These are phyloP conservation scores for Rhagium mordax DNA, from an alignment of 2,888 invertebrate genomes.

Conservation along the genomic window DNA sequence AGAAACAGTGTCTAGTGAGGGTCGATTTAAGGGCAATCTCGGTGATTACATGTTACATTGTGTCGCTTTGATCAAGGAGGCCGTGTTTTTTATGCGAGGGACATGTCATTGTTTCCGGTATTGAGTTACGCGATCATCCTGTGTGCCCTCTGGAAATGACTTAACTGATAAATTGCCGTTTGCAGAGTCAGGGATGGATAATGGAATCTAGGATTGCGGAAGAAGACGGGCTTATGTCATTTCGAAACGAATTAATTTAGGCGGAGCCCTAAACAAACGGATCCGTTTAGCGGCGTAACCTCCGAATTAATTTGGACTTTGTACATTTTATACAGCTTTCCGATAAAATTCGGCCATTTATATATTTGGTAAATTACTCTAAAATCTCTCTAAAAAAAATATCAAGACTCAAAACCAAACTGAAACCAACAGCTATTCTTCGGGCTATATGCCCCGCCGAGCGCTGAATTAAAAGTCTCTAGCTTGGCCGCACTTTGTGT, in stretches of 20 bases:
- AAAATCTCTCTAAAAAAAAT: too few relatives aligned
- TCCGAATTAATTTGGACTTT: too few relatives aligned
- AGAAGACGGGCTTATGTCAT: conserved; percentile 32
- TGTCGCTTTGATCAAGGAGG: conserved; percentile 67
- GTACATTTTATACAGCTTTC: too few relatives aligned
- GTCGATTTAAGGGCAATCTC: conserved; percentile 56
- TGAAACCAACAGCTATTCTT: too few relatives aligned
- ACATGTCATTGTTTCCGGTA: conserved; percentile 67
- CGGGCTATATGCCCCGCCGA: too few relatives aligned
- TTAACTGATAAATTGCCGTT: conserved; percentile 56
- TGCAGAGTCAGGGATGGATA: conserved; percentile 47
- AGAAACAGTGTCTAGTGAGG: conserved; percentile 30
- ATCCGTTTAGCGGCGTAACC: not conserved
- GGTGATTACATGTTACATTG: conserved; percentile 69
- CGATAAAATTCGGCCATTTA: too few relatives aligned
- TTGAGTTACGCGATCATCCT: conserved; percentile 52
- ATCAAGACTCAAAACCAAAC: too few relatives aligned
- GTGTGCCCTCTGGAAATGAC: conserved; percentile 44
- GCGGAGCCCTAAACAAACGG: not conserved
- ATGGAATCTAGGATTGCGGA: conserved; percentile 48
- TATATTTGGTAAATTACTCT: too few relatives aligned
- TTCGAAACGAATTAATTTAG: conserved; percentile 24
- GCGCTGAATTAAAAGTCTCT: too few relatives aligned
- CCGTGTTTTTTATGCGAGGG: conserved; percentile 68
- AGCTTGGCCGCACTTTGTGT: too few relatives aligned